Base-by-base conservation (phyloP, 1,140 invertebrate genomes). In the Ceratina japonica region DNA sequence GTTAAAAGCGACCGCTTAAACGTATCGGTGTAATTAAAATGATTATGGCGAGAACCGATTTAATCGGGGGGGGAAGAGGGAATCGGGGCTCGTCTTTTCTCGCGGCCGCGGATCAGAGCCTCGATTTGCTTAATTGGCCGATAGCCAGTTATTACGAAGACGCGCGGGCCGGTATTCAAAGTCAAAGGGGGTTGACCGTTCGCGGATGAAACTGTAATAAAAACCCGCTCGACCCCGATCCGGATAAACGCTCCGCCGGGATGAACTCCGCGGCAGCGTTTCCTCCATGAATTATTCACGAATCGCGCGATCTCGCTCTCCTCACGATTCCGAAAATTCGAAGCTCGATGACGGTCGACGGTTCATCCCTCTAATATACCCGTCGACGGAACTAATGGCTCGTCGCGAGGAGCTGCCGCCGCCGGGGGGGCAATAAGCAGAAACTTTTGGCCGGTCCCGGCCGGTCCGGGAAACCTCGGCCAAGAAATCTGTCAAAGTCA, bases 21-120 rank as follows among this genome's bases (percentile, higher is more conserved):
- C 61, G 72, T 64, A 74, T 74, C 72, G 72, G 0, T 44, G 52
- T 61, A 68, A 75, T 75, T 75, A 51, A 75, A 75, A 75, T 51
- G 54, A 68, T 75, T 61, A 49, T 58, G 44, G 49, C 27, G 1
- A 18, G 16, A 31, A 31, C 27, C 24, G 59, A 54, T 74, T 63
- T 54, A 74, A 74, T 74, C 71, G 49, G 20, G 10, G 24, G 20
- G 18, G 37, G 24, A 12, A 64, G 49, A 2, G 27, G 18, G 18
- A 68, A 68, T 59, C 52, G 63, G 22, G 31, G 73, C n/a, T 75
- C 52, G 10, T 75, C 63, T 63, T 59, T 75, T 66, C 63, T 31
- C 27, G 20, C 16, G 73, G 16, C 8, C 13, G 31, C 74, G 24
- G 59, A 61, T 75, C 68, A n/a, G 51, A 74, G 49, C 49, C 63